Base-by-base conservation (phyloP, 2,888 invertebrate genomes). In the Caradrina clavipalpis region DNA sequence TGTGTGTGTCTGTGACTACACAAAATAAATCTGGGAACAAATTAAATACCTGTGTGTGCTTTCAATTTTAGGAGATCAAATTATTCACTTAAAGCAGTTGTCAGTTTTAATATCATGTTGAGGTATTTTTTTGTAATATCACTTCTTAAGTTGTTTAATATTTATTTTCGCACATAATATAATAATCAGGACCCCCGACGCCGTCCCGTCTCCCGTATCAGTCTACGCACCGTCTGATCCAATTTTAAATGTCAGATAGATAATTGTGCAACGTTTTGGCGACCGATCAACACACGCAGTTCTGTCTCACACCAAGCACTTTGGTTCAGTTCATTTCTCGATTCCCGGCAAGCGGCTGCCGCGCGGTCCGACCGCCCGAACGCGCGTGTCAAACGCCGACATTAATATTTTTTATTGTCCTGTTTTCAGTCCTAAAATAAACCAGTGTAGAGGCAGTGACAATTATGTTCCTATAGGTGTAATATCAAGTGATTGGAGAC, bases 231-330 rank as follows among this genome's bases (percentile, higher is more conserved):
- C 86, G 88, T 91, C 90, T 91, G 94, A 91, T 94, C 95, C 94
- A 93, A 95, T 95, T 96, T 96, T 95, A 95, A 95, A 95, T 96
- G 95, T 95, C 95, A 95, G 94, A 93, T 93, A 94, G 94, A 94
- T 95, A 95, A 95, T 95, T 95, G 95, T 95, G 95, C 91, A 95
- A 95, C 92, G 81, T 87, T 86, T 92, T 94, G 95, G 95, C 95
- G 91, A 89, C 89, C 86, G 88, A 89, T 94, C 94, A 94, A 93
- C 91, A 87, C 85, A 81, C 84, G 88, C 78, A 89, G 90, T 90
- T 89, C 86, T 91, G 91, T 91, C 91, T 91, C 89, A 85, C 83
- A 78, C 86, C 80, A 89, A 91, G 90, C 90, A 91, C 89, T 92
- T 91, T 88, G 91, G 91, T 92, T 87, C 86, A 85, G 87, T 88